A percentile compares a stretch with the other conserved stretches of the same genome.
Conservation (phyloP, 2,888 invertebrate species). For the Philhelius pedissequus region DNA sequence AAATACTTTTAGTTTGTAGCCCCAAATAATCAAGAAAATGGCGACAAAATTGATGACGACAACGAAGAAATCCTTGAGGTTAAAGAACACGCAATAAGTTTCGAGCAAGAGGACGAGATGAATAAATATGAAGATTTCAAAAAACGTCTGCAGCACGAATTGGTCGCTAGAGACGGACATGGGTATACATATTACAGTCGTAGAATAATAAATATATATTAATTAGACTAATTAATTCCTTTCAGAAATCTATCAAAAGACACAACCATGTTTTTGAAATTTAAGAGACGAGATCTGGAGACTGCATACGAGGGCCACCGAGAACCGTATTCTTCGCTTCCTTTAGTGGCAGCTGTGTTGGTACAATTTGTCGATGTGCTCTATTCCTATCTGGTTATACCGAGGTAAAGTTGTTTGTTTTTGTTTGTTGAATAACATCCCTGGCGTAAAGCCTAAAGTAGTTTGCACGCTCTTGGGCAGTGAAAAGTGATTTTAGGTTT, state of each 20-base stretch:
- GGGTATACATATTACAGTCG: constrained; percentile 81
- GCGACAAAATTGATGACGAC: constrained; percentile 71
- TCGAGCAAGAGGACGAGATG: constrained; percentile 78
- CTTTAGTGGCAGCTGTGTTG: constrained; percentile 83
- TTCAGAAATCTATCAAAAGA: constrained; percentile 82
- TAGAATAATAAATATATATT: not conserved
- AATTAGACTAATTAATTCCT: not conserved
- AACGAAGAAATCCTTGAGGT: constrained; percentile 65
- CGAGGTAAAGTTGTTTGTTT: constrained; percentile 80
- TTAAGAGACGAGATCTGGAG: constrained; percentile 84
- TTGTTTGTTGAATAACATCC: not conserved
- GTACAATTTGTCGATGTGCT: constrained; percentile 81
- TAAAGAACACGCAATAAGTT: constrained; percentile 75
- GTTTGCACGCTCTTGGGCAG: not conserved
- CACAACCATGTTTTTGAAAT: constrained; percentile 83
- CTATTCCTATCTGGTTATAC: constrained; percentile 81
- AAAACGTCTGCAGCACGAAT: constrained; percentile 88
- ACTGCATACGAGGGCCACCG: constrained; percentile 83
- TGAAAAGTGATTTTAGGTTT: too few relatives aligned
- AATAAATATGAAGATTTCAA: constrained; percentile 86
- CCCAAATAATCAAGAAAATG: constrained; percentile 78
- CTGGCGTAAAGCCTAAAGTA: not conserved
- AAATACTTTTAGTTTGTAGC: constrained; percentile 51
- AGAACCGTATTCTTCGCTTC: constrained; percentile 84
- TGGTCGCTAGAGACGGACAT: constrained; percentile 90